Evolutionary conservation across 2,888 invertebrate species (phyloP), one percentile per base, ranked within the genome.

Genomic region (Amphipoea lucens): DNA sequence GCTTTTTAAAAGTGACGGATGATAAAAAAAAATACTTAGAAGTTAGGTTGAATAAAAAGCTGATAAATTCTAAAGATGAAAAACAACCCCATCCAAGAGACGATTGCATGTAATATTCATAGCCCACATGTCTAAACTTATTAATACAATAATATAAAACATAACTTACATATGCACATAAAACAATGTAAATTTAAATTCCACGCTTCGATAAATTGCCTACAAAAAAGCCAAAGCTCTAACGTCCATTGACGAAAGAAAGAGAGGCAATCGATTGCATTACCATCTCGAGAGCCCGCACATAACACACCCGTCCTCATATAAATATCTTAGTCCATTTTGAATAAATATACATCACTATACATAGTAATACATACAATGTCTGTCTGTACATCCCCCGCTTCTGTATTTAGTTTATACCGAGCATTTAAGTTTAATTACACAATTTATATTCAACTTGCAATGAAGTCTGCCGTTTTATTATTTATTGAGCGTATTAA

Each of bases 361-460:
- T 71, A 85, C 85, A 88, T 79, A 85, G 62, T 80, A 77, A 69
- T 79, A 90, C 90, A 69, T 79, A 90, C 90, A 90, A 88, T 91
- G 91, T 90, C 81, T 82, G 89, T 87, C 88, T 81, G 90, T 88
- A 84, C 86, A 84, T 63, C 86, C 87, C 87, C 85, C 88, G 88
- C 87, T 85, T 76, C 91, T 91, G 92, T 92, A 92, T 93, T 94
- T 92, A 92, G 93, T 94, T 93, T 94, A 94, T 94, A 92, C 91
- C 90, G 91, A 92, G 90, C 93, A 94, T 94, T 96, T 95, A 95
- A 94, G 91, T 94, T 96, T 96, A 96, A 96, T 96, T 94, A 94
- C 92, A 91, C 94, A 93, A 95, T 96, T 96, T 96, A 95, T 95
- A 96, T 95, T 96, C 96, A 94, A 95, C 94, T 95, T 95, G 94